Conservation (phyloP, 2,797 vertebrate genomes). For the Lophotriccus pileatus region DNA sequence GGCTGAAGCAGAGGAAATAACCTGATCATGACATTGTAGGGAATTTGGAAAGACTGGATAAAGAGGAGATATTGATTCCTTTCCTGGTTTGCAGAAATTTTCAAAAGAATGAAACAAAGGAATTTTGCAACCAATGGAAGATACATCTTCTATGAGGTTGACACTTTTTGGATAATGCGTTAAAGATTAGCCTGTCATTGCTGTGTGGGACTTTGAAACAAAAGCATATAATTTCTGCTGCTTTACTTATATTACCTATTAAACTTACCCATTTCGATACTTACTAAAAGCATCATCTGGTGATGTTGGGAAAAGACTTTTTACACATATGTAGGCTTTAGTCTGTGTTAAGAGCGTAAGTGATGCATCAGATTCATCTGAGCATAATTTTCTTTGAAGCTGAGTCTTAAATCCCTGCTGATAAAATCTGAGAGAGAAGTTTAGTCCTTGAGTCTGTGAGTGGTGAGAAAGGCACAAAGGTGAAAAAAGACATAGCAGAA, state of each 20-base stretch:
- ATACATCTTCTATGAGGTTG: neutral
- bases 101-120: neutral
- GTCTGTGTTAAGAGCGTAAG: neutral
- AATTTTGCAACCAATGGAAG: neutral
- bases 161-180: neutral
- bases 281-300: neutral
- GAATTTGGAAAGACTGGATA: neutral
- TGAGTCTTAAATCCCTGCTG: slow-evolving; percentile 3
- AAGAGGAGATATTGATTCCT: neutral
- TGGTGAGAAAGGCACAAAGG: slow-evolving; percentile 14
- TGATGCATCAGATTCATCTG: neutral
- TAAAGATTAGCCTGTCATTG: neutral
- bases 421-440: neutral
- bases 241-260: neutral
- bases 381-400: slow-evolving; percentile 35
- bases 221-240: neutral
- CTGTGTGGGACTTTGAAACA: neutral
- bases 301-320: neutral
- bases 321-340: neutral
- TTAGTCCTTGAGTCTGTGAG: neutral
- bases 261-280: neutral
- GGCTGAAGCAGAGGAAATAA: neutral
- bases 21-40: neutral
- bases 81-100: neutral
- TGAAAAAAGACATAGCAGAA: slow-evolving; percentile 16